These are phyloP conservation scores for Pelvicachromis taeniatus DNA, from an alignment of 2,113 vertebrate species.

Conservation along the genomic window DNA sequence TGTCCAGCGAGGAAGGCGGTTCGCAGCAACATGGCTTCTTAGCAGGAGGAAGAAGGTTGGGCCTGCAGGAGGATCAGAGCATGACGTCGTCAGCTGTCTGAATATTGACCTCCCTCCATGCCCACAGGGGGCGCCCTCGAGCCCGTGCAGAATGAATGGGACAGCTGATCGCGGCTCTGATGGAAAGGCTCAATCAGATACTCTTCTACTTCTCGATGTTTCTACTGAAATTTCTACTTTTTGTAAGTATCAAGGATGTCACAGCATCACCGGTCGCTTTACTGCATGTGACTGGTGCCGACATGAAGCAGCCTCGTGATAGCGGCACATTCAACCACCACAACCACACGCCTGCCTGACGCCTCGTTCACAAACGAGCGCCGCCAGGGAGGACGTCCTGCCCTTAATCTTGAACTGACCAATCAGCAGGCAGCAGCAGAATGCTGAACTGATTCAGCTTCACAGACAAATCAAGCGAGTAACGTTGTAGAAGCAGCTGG, in stretches of 20 bases:
- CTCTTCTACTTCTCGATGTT: neutral
- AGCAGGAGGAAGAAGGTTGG: neutral
- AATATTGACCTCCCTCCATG: neutral
- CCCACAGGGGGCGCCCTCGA: neutral
- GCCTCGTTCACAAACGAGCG: neutral
- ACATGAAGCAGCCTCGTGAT: neutral
- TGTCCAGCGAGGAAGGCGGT: neutral
- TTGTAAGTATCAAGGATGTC: neutral
- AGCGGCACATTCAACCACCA: neutral
- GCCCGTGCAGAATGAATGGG: neutral
- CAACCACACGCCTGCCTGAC: neutral
- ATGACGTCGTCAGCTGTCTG: neutral
- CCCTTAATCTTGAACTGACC: neutral
- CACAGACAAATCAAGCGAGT: neutral
- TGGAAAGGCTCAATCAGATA: neutral
- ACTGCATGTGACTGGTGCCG: neutral
- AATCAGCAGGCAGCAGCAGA: neutral
- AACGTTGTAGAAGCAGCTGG: neutral
- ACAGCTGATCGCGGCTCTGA: neutral
- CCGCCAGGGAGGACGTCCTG: neutral
- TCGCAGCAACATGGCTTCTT: constrained; percentile 19
- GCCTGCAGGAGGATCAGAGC: neutral
- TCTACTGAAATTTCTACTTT: neutral
- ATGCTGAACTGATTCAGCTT: neutral
- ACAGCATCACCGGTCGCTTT: neutral